phyloP scores from a whole-genome alignment of 2,888 invertebrate genomes.

The Phyto melanocephala region DNA sequence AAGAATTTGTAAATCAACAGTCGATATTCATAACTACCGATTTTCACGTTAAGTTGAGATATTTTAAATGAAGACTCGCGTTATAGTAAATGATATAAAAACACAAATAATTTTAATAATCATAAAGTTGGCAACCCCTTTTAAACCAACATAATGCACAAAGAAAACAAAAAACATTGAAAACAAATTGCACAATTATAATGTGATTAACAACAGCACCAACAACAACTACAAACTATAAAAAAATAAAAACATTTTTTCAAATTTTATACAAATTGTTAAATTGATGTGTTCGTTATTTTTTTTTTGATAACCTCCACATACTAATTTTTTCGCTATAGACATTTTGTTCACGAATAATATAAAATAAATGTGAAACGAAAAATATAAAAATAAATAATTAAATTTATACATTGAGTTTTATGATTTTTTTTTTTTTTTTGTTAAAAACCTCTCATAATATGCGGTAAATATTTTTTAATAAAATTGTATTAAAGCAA shows the following conservation, averaged over 20 bases:
- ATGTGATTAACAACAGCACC: constrained; percentile 43
- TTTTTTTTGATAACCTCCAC: constrained; percentile 23
- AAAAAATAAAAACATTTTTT: constrained; percentile 23
- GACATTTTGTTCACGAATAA: background rate
- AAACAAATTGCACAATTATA: constrained; percentile 72
- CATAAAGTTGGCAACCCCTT: too few relatives aligned
- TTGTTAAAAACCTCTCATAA: constrained; percentile 7
- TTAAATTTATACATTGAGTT: background rate
- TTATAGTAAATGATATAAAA: too few relatives aligned
- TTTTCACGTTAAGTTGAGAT: too few relatives aligned
- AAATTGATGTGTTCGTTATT: constrained; percentile 9
- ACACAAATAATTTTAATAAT: too few relatives aligned
- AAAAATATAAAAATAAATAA: background rate
- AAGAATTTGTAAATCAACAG: too few relatives aligned
- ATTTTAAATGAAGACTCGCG: too few relatives aligned
- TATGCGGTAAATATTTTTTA: constrained; percentile 6
- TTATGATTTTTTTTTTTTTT: background rate
- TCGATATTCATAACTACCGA: too few relatives aligned
- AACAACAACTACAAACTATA: background rate
- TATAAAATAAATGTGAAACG: constrained; percentile 2
- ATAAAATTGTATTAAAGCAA: constrained; percentile 22
- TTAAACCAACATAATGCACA: too few relatives aligned
- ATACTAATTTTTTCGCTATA: background rate
- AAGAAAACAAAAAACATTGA: constrained; percentile 51
- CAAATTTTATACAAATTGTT: constrained; percentile 33